Base-by-base conservation (phyloP, 2,113 vertebrate genomes). In the Dipodomys merriami region DNA sequence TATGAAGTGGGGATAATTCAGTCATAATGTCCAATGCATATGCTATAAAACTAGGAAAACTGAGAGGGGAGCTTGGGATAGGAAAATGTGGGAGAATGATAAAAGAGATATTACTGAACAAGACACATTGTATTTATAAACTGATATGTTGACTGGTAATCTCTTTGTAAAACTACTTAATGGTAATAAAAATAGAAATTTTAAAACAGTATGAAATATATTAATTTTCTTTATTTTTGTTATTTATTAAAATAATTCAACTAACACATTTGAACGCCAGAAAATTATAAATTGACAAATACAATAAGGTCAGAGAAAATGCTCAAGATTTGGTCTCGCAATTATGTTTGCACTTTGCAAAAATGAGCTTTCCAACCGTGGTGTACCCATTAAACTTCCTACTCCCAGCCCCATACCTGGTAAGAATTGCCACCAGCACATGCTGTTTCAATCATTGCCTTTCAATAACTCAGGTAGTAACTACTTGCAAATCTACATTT, bases 331-430 rank as follows among this genome's bases (percentile, higher is more conserved):
- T 78, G 29, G 53, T 35, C 22, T 65, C 83, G 18, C 20, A 81
- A 57, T 94, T 89, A 89, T 39, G 35, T 60, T 91, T 71, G 46
- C 27, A 65, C 49, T 93, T 94, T 88, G 35, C 39, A 86, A 71
- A 94, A 92, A 76, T 46, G 25, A 25, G 3, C 25, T 83, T 65
- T 83, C 11, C 27, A 83, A 16, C 44, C 67, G 33, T 53, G 46
- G 57, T 46, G 94, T 74, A n/a, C n/a, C 35, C 33, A 53, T 81
- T 91, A 79, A 85, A 79, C 27, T n/a, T 71, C 49, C 39, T 12
- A 62, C 49, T 69, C 12, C 44, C 10, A n/a, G 46, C 16, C 7
- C 29, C 25, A 35, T 53, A 15, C 35, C 2, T 83, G 27, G 46
- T 44, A 79, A 73, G 62, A 74, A 19, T 10, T 57, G 46, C 18